These are phyloP conservation scores for Eubucco bourcierii DNA, from an alignment of 2,113 vertebrate species.

Conservation along the genomic window DNA sequence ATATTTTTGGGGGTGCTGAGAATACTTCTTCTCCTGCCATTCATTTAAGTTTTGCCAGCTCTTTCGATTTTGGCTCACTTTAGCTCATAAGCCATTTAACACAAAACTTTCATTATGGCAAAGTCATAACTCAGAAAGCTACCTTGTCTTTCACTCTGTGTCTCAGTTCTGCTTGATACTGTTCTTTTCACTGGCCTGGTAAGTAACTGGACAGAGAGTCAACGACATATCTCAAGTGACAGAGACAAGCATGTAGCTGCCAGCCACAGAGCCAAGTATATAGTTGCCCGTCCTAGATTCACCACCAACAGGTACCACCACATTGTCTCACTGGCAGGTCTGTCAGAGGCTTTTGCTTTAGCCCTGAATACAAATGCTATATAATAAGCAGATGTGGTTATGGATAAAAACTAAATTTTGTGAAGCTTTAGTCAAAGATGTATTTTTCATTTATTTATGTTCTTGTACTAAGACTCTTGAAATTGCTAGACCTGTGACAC, in stretches of 20 bases:
- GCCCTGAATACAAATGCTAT: neutral
- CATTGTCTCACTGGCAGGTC: neutral
- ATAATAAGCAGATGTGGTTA: neutral
- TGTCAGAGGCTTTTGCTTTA: neutral
- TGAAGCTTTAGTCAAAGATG: neutral
- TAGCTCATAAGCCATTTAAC: neutral
- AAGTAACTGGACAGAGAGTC: neutral
- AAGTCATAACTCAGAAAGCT: neutral
- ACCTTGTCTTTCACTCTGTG: accelerated
- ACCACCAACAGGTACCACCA: neutral
- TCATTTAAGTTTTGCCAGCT: neutral
- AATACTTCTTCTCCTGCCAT: neutral
- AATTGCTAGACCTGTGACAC: neutral
- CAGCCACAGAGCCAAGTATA: neutral
- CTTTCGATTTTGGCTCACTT: neutral
- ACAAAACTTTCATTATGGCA: neutral
- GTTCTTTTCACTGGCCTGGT: neutral
- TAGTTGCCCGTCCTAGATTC: neutral
- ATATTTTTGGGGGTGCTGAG: neutral
- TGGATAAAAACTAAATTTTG: neutral
- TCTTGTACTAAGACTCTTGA: neutral
- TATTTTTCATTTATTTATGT: neutral
- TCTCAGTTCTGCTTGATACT: neutral
- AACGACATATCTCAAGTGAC: neutral
- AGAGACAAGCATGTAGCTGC: neutral